Evolutionary conservation across 1,140 invertebrate genomes (phyloP).

Genomic region (Tribolium castaneum): DNA sequence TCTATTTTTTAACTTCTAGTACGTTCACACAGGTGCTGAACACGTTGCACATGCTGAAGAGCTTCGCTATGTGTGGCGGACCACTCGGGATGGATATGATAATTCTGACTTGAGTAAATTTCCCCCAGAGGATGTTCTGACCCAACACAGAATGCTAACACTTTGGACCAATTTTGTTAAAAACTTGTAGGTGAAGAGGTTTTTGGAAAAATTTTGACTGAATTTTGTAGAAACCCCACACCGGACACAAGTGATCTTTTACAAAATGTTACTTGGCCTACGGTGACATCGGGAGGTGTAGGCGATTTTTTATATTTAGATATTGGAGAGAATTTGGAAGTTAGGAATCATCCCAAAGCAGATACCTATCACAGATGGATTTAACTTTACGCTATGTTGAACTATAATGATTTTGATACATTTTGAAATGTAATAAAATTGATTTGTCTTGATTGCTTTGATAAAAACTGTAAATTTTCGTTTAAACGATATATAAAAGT

Average conservation of each 20-base stretch:
- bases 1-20: too few species aligned
- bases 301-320: slow-evolving; percentile 36
- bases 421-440: slow-evolving; percentile 19
- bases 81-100: background rate
- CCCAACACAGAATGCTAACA: slow-evolving; percentile 17
- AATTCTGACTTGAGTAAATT: background rate
- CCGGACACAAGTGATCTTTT: background rate
- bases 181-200: slow-evolving; percentile 10
- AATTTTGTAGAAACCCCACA: slow-evolving; percentile 29
- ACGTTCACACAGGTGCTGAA: too few species aligned
- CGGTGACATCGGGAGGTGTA: background rate
- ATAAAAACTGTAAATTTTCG: background rate
- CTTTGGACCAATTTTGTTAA: slow-evolving; percentile 44
- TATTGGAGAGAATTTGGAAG: slow-evolving; percentile 27
- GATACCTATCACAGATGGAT: slow-evolving; percentile 24
- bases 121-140: slow-evolving; percentile 9
- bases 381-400: slow-evolving; percentile 12
- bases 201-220: background rate
- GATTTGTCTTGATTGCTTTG: background rate
- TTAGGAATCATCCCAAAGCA: background rate
- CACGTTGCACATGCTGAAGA: slow-evolving; percentile 36
- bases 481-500: too few species aligned
- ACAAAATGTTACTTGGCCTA: slow-evolving; percentile 24
- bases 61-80: slow-evolving; percentile 23
- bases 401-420: slow-evolving; percentile 21